A percentile compares a stretch with the other conserved stretches of the same genome.
These are phyloP conservation scores for Aromia moschata DNA, from an alignment of 2,888 invertebrate species.

Conservation along the genomic window DNA sequence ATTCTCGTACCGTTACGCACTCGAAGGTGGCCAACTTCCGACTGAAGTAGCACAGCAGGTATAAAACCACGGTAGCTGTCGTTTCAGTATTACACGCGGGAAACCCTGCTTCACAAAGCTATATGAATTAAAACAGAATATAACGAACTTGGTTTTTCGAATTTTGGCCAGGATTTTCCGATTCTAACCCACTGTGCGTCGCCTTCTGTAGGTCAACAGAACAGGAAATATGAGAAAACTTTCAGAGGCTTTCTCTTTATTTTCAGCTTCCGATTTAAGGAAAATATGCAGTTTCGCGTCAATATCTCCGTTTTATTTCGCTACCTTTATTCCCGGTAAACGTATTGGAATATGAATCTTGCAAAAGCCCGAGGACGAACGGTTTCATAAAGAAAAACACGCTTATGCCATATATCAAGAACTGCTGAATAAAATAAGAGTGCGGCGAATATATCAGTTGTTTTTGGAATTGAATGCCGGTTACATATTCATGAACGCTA, in stretches of 20 bases:
- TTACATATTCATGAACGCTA: not conserved
- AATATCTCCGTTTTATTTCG: not conserved
- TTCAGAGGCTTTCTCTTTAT: not conserved
- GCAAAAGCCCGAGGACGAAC: not conserved
- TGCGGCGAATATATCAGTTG: not conserved
- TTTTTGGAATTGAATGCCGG: not conserved
- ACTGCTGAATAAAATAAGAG: not conserved
- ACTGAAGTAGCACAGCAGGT: too few species aligned
- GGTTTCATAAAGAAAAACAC: not conserved
- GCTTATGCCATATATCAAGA: not conserved
- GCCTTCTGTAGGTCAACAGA: not conserved
- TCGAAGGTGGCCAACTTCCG: too few species aligned
- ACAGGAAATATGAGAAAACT: not conserved
- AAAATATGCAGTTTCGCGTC: not conserved
- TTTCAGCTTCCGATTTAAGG: not conserved
- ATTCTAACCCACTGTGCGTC: too few species aligned
- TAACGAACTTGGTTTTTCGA: too few species aligned
- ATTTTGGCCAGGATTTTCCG: too few species aligned
- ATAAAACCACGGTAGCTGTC: too few species aligned
- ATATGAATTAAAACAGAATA: too few species aligned
- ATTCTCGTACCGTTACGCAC: too few species aligned
- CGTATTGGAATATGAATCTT: not conserved
- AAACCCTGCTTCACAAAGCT: too few species aligned
- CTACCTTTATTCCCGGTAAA: not conserved
- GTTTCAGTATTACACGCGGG: too few species aligned